Evolutionary conservation across 2,797 vertebrate species (phyloP).

Genomic region (Oreochromis mossambicus): DNA sequence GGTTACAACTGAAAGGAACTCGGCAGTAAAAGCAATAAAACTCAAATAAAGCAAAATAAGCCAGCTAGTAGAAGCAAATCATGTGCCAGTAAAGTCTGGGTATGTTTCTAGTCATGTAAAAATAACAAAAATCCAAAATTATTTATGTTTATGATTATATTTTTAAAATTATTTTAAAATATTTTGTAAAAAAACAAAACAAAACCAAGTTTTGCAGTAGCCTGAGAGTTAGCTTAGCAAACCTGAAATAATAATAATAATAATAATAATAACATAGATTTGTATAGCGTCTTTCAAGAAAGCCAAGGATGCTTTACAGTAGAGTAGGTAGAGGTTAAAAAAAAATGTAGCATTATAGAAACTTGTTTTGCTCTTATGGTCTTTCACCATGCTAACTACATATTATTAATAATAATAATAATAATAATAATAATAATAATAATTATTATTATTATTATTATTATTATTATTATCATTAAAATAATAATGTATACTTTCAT

Average conservation of each 20-base stretch:
- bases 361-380: not conserved
- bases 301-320: not conserved
- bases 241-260: not conserved
- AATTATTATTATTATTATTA: not conserved
- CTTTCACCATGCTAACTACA: not conserved
- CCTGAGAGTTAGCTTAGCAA: not conserved
- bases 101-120: not conserved
- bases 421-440: too few species aligned
- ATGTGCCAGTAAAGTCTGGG: not conserved
- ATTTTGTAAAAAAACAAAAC: not conserved
- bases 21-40: not conserved
- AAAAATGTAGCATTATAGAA: not conserved
- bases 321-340: not conserved
- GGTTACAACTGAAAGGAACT: not conserved
- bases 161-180: not conserved
- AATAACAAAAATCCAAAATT: not conserved
- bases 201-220: not conserved
- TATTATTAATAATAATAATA: not conserved
- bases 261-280: not conserved
- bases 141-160: not conserved
- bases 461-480: not conserved
- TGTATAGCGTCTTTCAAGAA: not conserved
- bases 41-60: not conserved
- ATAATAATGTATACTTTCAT: not conserved
- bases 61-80: not conserved